phyloP scores from a whole-genome alignment of 2,888 invertebrate species.

The Himalopsyche kuldschensis region DNA sequence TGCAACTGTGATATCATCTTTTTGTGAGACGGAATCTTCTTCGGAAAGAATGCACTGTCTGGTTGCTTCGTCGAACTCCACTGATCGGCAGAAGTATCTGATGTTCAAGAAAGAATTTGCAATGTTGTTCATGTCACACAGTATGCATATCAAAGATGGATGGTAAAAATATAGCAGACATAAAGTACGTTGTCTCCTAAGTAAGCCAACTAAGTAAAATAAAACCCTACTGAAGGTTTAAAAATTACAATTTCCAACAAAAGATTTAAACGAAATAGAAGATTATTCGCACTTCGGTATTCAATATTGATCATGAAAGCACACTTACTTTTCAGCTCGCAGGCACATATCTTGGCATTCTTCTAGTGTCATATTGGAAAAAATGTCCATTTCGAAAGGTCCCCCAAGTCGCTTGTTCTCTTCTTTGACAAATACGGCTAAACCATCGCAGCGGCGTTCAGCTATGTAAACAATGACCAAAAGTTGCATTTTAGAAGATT shows the following conservation, averaged over 20 bases:
- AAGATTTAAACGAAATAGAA: no score
- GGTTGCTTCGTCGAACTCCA: constrained; percentile 86
- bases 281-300: no score
- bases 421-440: constrained; percentile 86
- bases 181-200: no score
- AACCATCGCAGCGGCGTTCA: constrained; percentile 82
- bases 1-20: constrained; percentile 83
- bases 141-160: no score
- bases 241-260: no score
- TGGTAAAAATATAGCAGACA: no score
- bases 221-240: no score
- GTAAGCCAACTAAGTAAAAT: no score
- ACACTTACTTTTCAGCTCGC: constrained; percentile 74
- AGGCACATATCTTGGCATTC: constrained; percentile 89
- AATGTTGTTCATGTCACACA: not conserved
- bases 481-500: not conserved
- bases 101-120: constrained; percentile 3
- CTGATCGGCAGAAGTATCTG: constrained; percentile 83
- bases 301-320: no score
- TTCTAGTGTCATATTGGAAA: constrained; percentile 81
- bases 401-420: constrained; percentile 85
- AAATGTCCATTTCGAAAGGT: constrained; percentile 85
- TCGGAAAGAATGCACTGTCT: constrained; percentile 87
- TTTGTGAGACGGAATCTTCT: constrained; percentile 87
- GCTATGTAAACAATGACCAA: constrained; percentile 54